Base-by-base conservation (phyloP, 1,140 invertebrate genomes). In the Diprion similis region DNA sequence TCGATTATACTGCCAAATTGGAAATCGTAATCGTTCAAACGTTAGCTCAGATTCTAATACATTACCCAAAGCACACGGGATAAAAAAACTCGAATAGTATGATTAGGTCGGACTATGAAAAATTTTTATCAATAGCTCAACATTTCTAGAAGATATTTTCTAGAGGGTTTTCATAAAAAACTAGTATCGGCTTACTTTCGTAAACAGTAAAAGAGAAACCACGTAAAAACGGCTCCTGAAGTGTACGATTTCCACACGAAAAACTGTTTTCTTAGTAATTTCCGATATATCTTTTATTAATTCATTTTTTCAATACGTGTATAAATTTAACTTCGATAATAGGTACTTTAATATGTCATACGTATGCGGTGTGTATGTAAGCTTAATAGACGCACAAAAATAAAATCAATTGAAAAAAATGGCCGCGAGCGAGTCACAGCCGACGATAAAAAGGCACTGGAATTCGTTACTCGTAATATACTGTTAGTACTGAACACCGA, bases 251-350 rank as follows among this genome's bases (percentile, higher is more conserved):
- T 37, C 6, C 24, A 37, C 24, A 37, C 24, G 24, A 37, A 37
- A 37, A 37, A 6, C 2, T 37, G 24, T 37, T 37, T 4, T 37
- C 24, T 1, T 37, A 37, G 2, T 6, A 37, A 37, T 59, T 15
- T 59, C 9, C 51, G 11, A 15, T 17, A 6, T 17, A 8, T 59
- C 51, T 15, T 6, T 17, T 4, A 15, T 15, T 59, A 13, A 4
- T 59, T 59, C n/a, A 13, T 59, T 13, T 17, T 59, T 9, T 59
- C 11, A 59, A 59, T 17, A 59, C 51, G 51, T 59, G n/a, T 17
- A 59, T 59, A 59, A 59, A 59, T 8, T 59, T 59, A 59, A 59
- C 51, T 59, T 59, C 51, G 51, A 59, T 59, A 59, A 59, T 59
- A n/a, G n/a, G n/a, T n/a, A 59, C 51, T 59, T 59, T 17, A 6